A percentile compares a stretch with the other conserved stretches of the same genome.
Conservation (phyloP, 1,140 invertebrate species). For the Vollenhovia emeryi region DNA sequence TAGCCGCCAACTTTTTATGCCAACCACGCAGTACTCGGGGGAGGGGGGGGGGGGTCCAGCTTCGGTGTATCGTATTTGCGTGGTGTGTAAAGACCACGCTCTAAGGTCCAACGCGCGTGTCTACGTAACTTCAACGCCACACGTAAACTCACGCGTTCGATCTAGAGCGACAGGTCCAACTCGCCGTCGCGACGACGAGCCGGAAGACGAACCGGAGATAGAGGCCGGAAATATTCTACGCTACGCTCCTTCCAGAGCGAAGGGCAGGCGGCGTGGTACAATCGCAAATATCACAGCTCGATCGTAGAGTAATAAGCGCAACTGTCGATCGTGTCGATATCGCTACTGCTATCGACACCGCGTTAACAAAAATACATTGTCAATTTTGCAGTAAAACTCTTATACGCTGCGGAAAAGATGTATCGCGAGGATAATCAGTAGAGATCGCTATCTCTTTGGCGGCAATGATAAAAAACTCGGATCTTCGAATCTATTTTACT, state of each 20-base stretch:
- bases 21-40: background rate
- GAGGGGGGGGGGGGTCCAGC: no score
- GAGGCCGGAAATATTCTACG: slow-evolving; percentile 26
- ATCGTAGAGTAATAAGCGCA: slow-evolving; percentile 4
- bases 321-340: slow-evolving; percentile 22
- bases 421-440: background rate
- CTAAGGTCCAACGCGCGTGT: slow-evolving; percentile 85
- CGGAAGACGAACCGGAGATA: slow-evolving; percentile 14
- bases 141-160: slow-evolving; percentile 86
- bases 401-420: background rate
- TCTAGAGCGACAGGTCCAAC: slow-evolving; percentile 79
- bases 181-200: background rate
- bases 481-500: background rate
- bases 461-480: background rate
- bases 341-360: background rate
- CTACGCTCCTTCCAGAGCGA: slow-evolving; percentile 21
- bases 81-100: slow-evolving; percentile 74
- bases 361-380: slow-evolving; percentile 11
- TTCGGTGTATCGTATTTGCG: background rate
- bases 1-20: no score
- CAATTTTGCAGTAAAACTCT: slow-evolving; percentile 1
- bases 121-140: slow-evolving; percentile 83
- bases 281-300: slow-evolving; percentile 10
- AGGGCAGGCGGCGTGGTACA: background rate
- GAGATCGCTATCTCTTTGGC: background rate